Conservation (phyloP, 2,113 vertebrate species). For the Bos taurus region ARS-UCD2.0 NC_082638.1:74001-74500, state of each 20-base stretch:
- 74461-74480: fast-evolving
- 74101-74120: not conserved
- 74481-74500: not conserved
- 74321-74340: not conserved
- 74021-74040: not conserved
- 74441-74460: fast-evolving
- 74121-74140: not conserved
- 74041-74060: not conserved
- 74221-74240: not conserved
- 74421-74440: not conserved
- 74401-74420: not conserved
- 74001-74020: not conserved
- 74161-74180: not conserved
- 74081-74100: not conserved
- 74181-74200: fast-evolving
- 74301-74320: not conserved
- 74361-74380: not conserved
- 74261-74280: not conserved
- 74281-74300: not conserved
- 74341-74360: fast-evolving
- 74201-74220: not conserved
- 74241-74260: fast-evolving
- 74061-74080: not conserved
- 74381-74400: not conserved
- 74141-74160: not conserved